Conservation (phyloP, 2,797 vertebrate species). For the Denticeps clupeoides region DNA sequence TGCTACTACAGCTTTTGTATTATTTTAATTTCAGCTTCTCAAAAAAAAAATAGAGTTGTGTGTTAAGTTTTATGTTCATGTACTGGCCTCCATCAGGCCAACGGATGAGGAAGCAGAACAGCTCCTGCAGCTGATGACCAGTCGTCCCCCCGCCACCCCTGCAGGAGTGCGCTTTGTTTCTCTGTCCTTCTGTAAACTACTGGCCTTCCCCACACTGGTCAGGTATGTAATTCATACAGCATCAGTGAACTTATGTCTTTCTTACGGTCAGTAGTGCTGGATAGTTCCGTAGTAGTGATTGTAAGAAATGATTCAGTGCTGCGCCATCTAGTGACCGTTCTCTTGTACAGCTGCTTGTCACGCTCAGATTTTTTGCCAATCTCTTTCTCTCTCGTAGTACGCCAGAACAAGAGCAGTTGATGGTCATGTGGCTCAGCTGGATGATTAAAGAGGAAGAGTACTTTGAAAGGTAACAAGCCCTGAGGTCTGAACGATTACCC, state of each 20-base stretch:
- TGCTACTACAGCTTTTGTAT: too few species aligned
- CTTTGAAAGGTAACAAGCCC: conserved; percentile 80
- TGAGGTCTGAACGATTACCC: too few species aligned
- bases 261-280: too few species aligned
- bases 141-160: conserved; percentile 88
- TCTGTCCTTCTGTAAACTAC: conserved; percentile 90
- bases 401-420: conserved; percentile 92
- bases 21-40: too few species aligned
- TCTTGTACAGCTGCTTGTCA: conserved; percentile 11
- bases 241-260: background rate
- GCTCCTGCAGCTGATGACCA: conserved; percentile 92
- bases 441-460: conserved; percentile 99
- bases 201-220: conserved; percentile 91
- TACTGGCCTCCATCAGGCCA: conserved; percentile 54
- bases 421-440: conserved; percentile 98
- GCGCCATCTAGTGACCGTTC: background rate
- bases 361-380: too few species aligned
- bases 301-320: background rate
- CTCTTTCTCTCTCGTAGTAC: conserved; percentile 67
- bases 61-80: background rate
- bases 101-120: conserved; percentile 96
- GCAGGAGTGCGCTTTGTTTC: conserved; percentile 95
- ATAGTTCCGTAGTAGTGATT: too few species aligned
- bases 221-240: conserved; percentile 58
- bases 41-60: too few species aligned